phyloP scores from a whole-genome alignment of 1,140 invertebrate species.

The Caenorhabditis tropicalis region DNA sequence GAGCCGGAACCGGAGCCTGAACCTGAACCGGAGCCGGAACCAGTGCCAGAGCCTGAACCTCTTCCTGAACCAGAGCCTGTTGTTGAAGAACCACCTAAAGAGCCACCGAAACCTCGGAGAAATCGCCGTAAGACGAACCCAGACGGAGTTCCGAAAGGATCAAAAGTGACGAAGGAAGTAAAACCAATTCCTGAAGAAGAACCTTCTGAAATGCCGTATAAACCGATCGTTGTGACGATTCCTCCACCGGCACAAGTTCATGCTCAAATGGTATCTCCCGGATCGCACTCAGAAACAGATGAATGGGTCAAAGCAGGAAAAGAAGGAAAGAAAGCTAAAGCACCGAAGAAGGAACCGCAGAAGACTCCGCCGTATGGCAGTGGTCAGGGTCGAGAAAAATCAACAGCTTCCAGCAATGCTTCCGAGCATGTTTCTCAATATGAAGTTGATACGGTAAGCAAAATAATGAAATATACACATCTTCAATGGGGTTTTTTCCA shows the following conservation, averaged over 20 bases:
- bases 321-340: constrained; percentile 2
- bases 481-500: not conserved
- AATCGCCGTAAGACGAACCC: constrained; percentile 18
- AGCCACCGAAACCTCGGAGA: constrained; percentile 8
- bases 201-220: not conserved
- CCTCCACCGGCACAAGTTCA: not conserved
- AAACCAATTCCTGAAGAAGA: not conserved
- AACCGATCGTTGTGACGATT: not conserved
- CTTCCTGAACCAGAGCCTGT: not conserved
- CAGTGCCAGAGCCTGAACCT: not conserved
- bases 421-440: too few relatives aligned
- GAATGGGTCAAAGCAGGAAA: constrained; percentile 36
- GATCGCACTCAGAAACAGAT: not conserved
- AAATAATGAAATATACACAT: too few relatives aligned
- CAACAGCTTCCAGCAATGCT: not conserved
- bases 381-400: not conserved
- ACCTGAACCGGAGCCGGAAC: not conserved
- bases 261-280: not conserved
- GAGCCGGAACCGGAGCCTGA: not conserved
- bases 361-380: not conserved
- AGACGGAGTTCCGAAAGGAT: constrained; percentile 6
- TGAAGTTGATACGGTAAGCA: not conserved
- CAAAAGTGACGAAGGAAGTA: not conserved
- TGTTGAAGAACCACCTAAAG: constrained; percentile 23
- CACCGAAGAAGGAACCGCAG: not conserved